phyloP scores from a whole-genome alignment of 1,140 invertebrate species.

The Camponotus floridanus region DNA sequence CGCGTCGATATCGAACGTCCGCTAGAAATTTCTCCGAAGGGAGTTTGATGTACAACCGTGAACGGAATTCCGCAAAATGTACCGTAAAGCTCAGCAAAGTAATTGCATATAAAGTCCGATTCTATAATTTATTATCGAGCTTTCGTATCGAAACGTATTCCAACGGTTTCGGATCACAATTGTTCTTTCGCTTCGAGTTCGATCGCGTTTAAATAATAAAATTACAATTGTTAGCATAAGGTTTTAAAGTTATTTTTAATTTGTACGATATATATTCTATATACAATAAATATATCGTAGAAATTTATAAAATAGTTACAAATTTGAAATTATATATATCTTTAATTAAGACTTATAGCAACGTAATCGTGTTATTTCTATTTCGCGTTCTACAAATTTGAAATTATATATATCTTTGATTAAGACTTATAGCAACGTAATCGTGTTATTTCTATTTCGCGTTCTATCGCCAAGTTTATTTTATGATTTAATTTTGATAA shows the following conservation, averaged over 20 bases:
- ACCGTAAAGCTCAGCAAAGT: constrained; percentile 26
- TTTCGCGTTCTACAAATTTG: too few relatives aligned
- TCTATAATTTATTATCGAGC: constrained; percentile 64
- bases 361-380: not conserved
- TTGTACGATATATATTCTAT: too few relatives aligned
- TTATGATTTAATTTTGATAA: not conserved
- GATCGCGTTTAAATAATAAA: constrained; percentile 18
- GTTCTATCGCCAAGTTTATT: not conserved
- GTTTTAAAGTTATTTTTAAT: too few relatives aligned
- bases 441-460: not conserved
- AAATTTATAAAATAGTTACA: too few relatives aligned
- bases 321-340: not conserved
- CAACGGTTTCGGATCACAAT: constrained; percentile 30
- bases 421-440: not conserved
- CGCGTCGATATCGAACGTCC: constrained; percentile 34
- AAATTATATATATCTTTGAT: too few relatives aligned
- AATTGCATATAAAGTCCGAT: constrained; percentile 10
- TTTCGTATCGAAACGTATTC: not conserved
- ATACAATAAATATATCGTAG: too few relatives aligned
- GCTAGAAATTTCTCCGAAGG: constrained; percentile 51
- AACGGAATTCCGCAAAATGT: constrained; percentile 43
- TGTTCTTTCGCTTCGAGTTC: constrained; percentile 9
- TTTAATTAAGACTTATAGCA: not conserved
- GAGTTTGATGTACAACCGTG: constrained; percentile 18
- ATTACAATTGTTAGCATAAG: constrained; percentile 7